phyloP scores from a whole-genome alignment of 2,797 vertebrate genomes.

The Mustela erminea region DNA sequence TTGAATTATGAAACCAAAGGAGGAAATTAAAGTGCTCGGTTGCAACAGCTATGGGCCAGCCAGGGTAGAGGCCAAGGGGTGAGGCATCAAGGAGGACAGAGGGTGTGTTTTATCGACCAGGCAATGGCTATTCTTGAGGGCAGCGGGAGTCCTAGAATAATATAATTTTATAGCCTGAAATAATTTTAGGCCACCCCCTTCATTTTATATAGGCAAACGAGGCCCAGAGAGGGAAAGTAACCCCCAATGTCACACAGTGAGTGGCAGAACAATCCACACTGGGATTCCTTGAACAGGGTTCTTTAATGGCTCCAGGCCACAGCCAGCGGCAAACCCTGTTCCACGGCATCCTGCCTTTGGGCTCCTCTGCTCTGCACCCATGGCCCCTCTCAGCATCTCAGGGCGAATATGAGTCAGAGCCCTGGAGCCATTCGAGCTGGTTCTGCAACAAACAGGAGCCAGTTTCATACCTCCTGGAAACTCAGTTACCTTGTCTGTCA shows the following conservation, averaged over 20 bases:
- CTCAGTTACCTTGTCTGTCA: not conserved
- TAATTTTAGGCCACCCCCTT: not conserved
- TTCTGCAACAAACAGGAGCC: not conserved
- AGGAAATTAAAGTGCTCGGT: conserved; percentile 21
- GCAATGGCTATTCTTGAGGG: not conserved
- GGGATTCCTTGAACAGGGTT: not conserved
- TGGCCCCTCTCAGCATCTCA: not conserved
- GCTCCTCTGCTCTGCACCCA: not conserved
- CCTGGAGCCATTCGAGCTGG: not conserved
- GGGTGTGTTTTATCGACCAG: not conserved
- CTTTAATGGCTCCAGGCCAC: not conserved
- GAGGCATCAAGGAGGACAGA: not conserved
- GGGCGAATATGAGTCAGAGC: not conserved
- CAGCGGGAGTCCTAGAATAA: not conserved
- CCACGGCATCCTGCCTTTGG: not conserved
- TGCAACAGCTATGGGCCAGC: not conserved
- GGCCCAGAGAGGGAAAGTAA: not conserved
- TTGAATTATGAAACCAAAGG: conserved; percentile 52
- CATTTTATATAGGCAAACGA: not conserved
- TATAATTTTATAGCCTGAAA: not conserved
- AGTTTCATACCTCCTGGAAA: not conserved
- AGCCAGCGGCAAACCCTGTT: not conserved
- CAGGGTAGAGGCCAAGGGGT: not conserved
- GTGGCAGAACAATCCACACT: not conserved
- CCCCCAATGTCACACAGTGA: not conserved